Evolutionary conservation across 2,797 vertebrate genomes (phyloP).

Genomic region (Hoplostethus atlanticus): DNA sequence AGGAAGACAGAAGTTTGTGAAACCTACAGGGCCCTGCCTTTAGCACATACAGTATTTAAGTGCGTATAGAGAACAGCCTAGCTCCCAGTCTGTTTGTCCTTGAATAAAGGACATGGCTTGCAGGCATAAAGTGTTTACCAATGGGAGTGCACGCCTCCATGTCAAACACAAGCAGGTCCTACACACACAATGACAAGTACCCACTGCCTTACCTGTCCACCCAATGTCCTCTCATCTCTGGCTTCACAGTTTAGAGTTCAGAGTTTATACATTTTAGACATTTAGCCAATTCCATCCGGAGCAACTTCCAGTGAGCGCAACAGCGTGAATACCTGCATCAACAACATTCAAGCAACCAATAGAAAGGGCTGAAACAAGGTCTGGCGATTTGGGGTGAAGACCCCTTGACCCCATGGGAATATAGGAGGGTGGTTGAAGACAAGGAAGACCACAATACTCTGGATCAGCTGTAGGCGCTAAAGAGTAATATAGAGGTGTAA

Average conservation of each 20-base stretch:
- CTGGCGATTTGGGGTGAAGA: too few species aligned
- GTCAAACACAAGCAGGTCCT: slow-evolving; percentile 73
- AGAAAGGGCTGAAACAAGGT: too few species aligned
- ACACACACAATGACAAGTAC: slow-evolving; percentile 30
- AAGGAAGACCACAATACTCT: too few species aligned
- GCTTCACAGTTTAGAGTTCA: too few species aligned
- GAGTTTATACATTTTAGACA: background rate
- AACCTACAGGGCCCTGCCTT: slow-evolving; percentile 34
- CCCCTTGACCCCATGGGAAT: too few species aligned
- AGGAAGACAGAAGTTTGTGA: background rate
- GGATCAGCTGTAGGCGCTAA: too few species aligned
- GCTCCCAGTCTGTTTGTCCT: slow-evolving; percentile 5
- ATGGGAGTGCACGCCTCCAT: slow-evolving; percentile 73
- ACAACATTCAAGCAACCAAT: too few species aligned
- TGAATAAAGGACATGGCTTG: slow-evolving; percentile 39
- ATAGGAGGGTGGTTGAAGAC: too few species aligned
- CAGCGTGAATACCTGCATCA: background rate
- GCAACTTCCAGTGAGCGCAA: background rate
- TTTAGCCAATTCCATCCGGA: background rate
- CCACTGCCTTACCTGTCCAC: slow-evolving; percentile 3
- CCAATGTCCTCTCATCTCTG: background rate
- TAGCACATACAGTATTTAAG: slow-evolving; percentile 5
- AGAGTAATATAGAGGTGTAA: too few species aligned
- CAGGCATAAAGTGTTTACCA: slow-evolving; percentile 70
- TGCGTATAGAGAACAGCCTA: background rate